Conservation (phyloP, 2,888 invertebrate genomes). For the Steinernema carpocapsae region DNA sequence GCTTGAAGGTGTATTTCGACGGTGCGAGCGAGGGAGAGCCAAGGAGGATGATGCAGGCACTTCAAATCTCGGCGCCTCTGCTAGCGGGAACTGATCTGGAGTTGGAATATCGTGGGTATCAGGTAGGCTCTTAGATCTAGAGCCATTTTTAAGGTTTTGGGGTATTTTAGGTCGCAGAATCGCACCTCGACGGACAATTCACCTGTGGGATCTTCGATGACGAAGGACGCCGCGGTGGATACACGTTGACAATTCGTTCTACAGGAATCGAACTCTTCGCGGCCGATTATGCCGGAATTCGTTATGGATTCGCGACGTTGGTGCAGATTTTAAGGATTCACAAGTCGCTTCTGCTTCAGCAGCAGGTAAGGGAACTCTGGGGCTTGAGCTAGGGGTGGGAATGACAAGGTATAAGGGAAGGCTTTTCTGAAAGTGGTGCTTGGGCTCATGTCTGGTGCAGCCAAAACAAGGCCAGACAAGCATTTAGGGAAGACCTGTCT, state of each 20-base stretch:
- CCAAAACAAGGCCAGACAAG: no score
- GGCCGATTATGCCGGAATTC: slow-evolving; percentile 73
- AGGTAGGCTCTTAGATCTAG: slow-evolving; percentile 40
- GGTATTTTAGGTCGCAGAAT: slow-evolving; percentile 38
- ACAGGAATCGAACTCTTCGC: slow-evolving; percentile 73
- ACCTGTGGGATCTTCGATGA: slow-evolving; percentile 58
- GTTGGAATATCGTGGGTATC: slow-evolving; percentile 61
- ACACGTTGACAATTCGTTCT: slow-evolving; percentile 51
- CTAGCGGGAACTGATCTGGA: slow-evolving; percentile 49
- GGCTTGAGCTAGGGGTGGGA: no score
- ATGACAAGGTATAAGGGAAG: no score
- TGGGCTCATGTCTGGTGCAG: no score
- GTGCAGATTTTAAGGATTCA: slow-evolving; percentile 60
- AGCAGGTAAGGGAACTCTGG: no score
- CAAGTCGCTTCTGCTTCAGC: slow-evolving; percentile 40
- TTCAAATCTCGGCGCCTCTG: slow-evolving; percentile 53
- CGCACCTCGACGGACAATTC: slow-evolving; percentile 53
- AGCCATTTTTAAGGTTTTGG: background rate
- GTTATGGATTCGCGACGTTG: slow-evolving; percentile 71
- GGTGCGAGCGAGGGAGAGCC: slow-evolving; percentile 55
- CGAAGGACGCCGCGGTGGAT: slow-evolving; percentile 53
- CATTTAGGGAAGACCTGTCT: no score
- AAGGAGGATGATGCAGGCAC: slow-evolving; percentile 58
- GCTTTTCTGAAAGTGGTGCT: no score
- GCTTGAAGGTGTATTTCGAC: slow-evolving; percentile 61